phyloP scores from a whole-genome alignment of 1,140 invertebrate genomes.

The Vanessa atalanta region DNA sequence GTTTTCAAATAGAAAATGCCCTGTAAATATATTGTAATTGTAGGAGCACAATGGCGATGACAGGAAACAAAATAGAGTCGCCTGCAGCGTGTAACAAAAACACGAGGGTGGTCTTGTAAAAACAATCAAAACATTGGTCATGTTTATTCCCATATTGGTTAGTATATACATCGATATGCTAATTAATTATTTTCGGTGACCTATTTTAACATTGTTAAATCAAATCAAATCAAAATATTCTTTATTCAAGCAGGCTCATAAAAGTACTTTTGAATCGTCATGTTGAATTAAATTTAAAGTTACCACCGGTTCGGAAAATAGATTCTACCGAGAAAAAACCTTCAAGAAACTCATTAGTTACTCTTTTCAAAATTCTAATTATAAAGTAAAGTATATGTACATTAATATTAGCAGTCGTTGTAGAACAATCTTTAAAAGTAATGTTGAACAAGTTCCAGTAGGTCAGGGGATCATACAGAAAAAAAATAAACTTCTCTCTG shows the following conservation, averaged over 20 bases:
- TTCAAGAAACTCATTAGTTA: too few relatives aligned
- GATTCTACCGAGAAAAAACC: too few relatives aligned
- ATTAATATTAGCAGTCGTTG: not conserved
- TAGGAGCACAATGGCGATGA: constrained; percentile 49
- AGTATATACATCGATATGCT: not conserved
- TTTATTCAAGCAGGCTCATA: too few relatives aligned
- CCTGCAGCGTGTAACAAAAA: constrained; percentile 54
- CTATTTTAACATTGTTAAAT: too few relatives aligned
- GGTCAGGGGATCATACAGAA: constrained; percentile 25
- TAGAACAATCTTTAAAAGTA: not conserved
- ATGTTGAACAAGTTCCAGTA: constrained; percentile 15
- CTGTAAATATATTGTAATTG: constrained; percentile 55
- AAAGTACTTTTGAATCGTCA: too few relatives aligned
- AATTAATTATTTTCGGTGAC: not conserved
- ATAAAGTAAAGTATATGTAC: too few relatives aligned
- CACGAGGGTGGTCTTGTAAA: constrained; percentile 55
- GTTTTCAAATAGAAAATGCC: constrained; percentile 21
- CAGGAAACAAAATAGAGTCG: constrained; percentile 56
- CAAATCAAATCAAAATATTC: too few relatives aligned
- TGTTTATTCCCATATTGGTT: constrained; percentile 43
- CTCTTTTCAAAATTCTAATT: too few relatives aligned
- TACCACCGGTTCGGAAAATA: too few relatives aligned
- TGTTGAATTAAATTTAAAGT: too few relatives aligned
- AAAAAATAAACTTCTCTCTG: constrained; percentile 19
- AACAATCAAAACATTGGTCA: constrained; percentile 54